Percentiles rank a stretch among this genome's conserved stretches.
Conservation (phyloP, 2,888 invertebrate genomes). For the Heterodera filipjevi region DNA sequence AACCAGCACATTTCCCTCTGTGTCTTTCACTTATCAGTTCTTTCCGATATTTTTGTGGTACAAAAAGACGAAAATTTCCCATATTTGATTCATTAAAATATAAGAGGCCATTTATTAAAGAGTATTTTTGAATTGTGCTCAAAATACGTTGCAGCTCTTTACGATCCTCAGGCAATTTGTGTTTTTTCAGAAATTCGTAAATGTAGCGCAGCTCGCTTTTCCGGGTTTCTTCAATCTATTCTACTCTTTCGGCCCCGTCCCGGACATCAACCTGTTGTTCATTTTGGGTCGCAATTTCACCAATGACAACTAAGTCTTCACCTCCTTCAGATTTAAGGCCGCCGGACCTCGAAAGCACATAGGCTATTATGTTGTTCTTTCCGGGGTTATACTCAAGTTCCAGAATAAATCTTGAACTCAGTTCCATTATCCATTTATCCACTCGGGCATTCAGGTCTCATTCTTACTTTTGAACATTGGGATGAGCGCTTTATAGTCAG, state of each 20-base stretch:
- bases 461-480: too few species aligned
- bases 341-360: too few species aligned
- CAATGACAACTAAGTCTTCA: too few species aligned
- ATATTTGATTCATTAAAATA: background rate
- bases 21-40: background rate
- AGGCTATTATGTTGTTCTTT: too few species aligned
- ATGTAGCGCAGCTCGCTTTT: background rate
- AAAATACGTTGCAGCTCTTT: background rate
- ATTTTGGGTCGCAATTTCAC: too few species aligned
- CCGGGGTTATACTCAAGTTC: too few species aligned
- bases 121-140: background rate
- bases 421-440: too few species aligned
- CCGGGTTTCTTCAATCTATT: background rate
- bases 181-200: background rate
- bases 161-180: background rate
- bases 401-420: too few species aligned
- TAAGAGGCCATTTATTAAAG: background rate
- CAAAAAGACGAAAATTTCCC: background rate
- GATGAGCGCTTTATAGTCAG: too few species aligned
- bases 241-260: background rate
- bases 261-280: too few species aligned
- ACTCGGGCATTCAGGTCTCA: too few species aligned
- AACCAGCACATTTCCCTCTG: background rate
- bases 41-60: background rate
- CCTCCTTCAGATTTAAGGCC: too few species aligned